Evolutionary conservation across 2,113 vertebrate genomes (phyloP), one percentile per base, ranked within the genome.

Genomic region (Lophius piscatorius): DNA sequence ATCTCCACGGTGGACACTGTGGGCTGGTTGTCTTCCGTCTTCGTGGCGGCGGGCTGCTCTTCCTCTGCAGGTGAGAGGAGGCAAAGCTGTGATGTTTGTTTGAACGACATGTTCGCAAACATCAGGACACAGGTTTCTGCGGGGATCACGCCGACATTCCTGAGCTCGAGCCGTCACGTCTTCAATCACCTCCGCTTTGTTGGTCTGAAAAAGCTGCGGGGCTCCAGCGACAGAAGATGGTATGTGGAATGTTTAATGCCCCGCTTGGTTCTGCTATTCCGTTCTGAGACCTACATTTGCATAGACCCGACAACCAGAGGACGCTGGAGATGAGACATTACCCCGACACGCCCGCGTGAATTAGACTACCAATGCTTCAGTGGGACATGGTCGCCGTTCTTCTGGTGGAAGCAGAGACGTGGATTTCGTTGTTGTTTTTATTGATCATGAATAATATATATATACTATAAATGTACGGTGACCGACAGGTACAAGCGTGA

Each of bases 1-100:
- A 79, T 77, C 22, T 86, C 82, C 34, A 63, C 68, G 16, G 63
- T 49, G 58, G 58, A 17, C 24, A 54, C 67, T 10, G 41, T 49
- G 21, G 75, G 22, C 16, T 66, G 38, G 8, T 69, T 55, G 0
- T 80, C 67, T 12, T 77, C 75, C 17, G 35, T 56, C 35, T 71
- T 63, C 2, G 33, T 8, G 42, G 42, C 20, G 20, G 58, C 62
- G 71, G 65, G 36, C 59, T 63, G 18, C 51, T 69, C 73, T 40
- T 79, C 69, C 22, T 80, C 80, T 44, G 56, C 57, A 76, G 65
- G 34, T 24, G 38, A 49, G 61, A 70, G 12, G 10, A 62, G 68
- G 21, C n/a, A 64, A 31, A 29, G 17, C 23, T 48, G n/a, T 59
- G 28, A 58, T 41, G 54, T 41, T 28, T 46, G 41, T 22, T 35